Evolutionary conservation across 1,140 invertebrate species (phyloP).

Genomic region (Arctopsyche grandis): DNA sequence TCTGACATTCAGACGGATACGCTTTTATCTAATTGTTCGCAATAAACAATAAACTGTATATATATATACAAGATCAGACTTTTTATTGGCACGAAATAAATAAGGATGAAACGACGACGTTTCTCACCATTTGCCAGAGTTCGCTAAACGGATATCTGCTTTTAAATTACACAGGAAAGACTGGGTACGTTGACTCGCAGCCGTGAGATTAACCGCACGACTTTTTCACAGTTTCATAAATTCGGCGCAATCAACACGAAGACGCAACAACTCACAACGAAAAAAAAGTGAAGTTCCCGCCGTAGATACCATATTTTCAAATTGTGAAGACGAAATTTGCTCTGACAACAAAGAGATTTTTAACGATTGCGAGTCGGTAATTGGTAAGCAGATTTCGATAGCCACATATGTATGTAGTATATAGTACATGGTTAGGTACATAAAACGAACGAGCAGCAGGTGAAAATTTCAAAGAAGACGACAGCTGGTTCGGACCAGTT

Average conservation of each 20-base stretch:
- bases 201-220: neutral
- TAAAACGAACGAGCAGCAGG: neutral
- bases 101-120: too few relatives aligned
- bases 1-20: too few relatives aligned
- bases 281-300: neutral
- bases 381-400: neutral
- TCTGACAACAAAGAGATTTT: neutral
- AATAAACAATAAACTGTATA: too few relatives aligned
- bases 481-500: conserved; percentile 10
- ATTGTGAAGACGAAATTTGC: too few relatives aligned
- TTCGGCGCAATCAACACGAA: neutral
- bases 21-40: too few relatives aligned
- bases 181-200: neutral
- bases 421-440: neutral
- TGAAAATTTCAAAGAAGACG: conserved; percentile 30
- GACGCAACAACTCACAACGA: neutral
- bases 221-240: neutral
- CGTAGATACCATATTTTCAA: too few relatives aligned
- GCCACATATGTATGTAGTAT: too few relatives aligned
- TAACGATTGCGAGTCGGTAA: neutral
- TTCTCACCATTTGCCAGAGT: neutral
- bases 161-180: too few relatives aligned
- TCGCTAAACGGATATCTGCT: neutral
- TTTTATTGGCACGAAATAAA: too few relatives aligned
- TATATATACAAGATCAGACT: too few relatives aligned